Evolutionary conservation across 2,888 invertebrate genomes (phyloP), one percentile per base, ranked within the genome.

Genomic region (Polydesmus complanatus): DNA sequence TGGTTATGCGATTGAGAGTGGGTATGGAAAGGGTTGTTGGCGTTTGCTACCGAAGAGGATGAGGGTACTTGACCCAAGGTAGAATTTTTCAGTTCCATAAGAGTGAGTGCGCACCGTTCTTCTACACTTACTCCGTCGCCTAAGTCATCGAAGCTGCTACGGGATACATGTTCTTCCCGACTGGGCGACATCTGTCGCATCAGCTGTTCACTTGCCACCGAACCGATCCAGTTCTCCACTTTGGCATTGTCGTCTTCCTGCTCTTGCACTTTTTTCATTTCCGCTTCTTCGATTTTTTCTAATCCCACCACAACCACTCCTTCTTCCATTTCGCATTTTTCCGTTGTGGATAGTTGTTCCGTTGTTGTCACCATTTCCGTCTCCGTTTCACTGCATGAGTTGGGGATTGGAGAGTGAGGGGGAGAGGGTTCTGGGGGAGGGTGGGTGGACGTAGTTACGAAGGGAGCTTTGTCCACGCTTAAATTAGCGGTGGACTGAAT

Each of bases 401-500:
- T 61, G 26, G 61, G 61, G 27, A 49, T 19, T 58, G 65, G 56
- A 62, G 26, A 14, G 11, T 21, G 5, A 11, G 22, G 5, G 22
- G 11, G 26, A n/a, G n/a, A 48, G 14, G 18, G 18, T 14, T 14
- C 14, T 48, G 48, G 14, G 14, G 48, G 48, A 14, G 14, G 48
- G 14, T 48, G 48, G 14, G 48, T 14, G 14, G 48, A 48, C 63
- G 1, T 59, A 53, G 1, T 59, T 54, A n/a, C n/a, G n/a, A n/a
- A n/a, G n/a, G n/a, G n/a, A n/a, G n/a, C n/a, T 3, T 61, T 51
- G 18, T 26, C 57, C 21, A 37, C 11, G 56, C 19, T 18, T 3
- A 5, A 11, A 3, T 51, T 58, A 1, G 58, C 61, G 5, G 57
- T 53, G 11, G 72, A 71, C 65, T 76, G 77, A 62, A 76, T 73